Percentiles rank a stretch among this genome's conserved stretches.
phyloP scores from a whole-genome alignment of 2,797 vertebrate species.

The Fistularia tabacaria region DNA sequence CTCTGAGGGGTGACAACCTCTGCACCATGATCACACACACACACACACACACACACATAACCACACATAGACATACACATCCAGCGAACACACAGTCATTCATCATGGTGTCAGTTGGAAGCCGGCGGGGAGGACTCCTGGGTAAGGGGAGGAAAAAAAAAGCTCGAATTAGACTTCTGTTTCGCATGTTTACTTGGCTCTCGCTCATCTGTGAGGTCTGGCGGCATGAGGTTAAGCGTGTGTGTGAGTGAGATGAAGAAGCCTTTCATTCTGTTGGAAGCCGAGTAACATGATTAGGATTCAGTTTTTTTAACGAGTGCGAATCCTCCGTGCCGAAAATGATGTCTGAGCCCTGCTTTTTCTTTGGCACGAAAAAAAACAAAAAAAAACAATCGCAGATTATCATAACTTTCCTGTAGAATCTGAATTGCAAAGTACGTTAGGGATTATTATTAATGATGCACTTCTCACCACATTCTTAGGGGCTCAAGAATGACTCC shows the following conservation, averaged over 20 bases:
- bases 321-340: background rate
- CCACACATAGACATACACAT: conserved; percentile 15
- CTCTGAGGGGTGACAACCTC: conserved; percentile 40
- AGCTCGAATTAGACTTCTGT: conserved; percentile 57
- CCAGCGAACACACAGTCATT: conserved; percentile 48
- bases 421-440: background rate
- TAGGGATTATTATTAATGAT: background rate
- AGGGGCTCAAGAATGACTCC: conserved; percentile 3
- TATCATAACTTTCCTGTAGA: no score
- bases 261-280: background rate
- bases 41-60: conserved; percentile 21
- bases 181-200: conserved; percentile 41
- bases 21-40: conserved; percentile 34
- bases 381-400: background rate
- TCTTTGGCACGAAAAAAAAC: no score
- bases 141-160: conserved; percentile 30
- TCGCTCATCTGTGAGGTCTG: conserved; percentile 35
- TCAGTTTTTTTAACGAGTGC: conserved; percentile 5
- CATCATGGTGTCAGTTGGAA: conserved; percentile 63
- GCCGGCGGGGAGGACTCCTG: conserved; percentile 32
- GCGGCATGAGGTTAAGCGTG: conserved; percentile 12
- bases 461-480: conserved; percentile 1
- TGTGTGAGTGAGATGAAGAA: conserved; percentile 3
- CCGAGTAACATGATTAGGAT: conserved; percentile 14
- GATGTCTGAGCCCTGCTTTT: background rate